Base-by-base conservation (phyloP, 2,888 invertebrate species). In the Tipula helvola region DNA sequence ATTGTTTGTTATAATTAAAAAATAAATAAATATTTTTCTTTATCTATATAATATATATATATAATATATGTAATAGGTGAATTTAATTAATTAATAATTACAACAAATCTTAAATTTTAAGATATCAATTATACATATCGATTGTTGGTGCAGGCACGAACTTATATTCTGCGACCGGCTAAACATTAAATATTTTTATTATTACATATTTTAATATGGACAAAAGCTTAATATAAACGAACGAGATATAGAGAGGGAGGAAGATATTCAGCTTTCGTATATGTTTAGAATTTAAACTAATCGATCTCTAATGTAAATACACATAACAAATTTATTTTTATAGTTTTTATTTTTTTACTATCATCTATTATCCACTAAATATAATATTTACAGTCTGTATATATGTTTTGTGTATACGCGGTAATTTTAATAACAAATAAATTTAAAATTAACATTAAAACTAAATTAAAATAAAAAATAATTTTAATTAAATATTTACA, bases 81-180 rank as follows among this genome's bases (percentile, higher is more conserved):
- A 71, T 71, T 57, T 71, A 71, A 16, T 52, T 52, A 16, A 71
- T 71, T 71, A 28, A 71, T 71, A 71, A 71, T 71, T 71, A 71
- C 71, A 71, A 71, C 71, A 71, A 71, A 71, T 71, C 71, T 71
- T 71, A 71, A 71, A 71, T 71, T 71, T 71, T 71, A 71, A 71
- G 71, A 71, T 71, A 52, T 52, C 52, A 52, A 52, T 52, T 52
- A 47, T 52, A 71, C 28, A 71, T 71, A 71, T 18, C 28, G 71
- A 71, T 71, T 28, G 71, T 71, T 10, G 28, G 39, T 71, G 71
- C 28, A 28, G 28, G 28, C n/a, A 3, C 28, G 71, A 10, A 12
- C 18, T 71, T 71, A 13, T 71, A 10, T 28, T 71, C 71, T 8
- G 28, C 28, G 71, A 71, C 28, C 71, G 71, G 10, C 71, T 71